Percentiles rank a stretch among this genome's conserved stretches.
phyloP scores from a whole-genome alignment of 1,140 invertebrate species.

The Pogonognathellus flavescens region DNA sequence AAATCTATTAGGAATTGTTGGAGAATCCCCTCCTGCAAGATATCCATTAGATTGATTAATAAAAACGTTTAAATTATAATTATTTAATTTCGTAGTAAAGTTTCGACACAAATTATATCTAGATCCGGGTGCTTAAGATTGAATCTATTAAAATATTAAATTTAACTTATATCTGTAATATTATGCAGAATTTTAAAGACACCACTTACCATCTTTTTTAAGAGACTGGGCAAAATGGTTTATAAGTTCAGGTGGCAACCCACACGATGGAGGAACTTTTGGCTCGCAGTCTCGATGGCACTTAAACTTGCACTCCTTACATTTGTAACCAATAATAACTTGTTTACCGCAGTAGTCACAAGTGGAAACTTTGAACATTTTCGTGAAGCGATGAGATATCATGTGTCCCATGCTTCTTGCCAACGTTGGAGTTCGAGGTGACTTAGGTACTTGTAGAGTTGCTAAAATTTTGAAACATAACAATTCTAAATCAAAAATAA shows the following conservation, averaged over 20 bases:
- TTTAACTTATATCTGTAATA: too few species aligned
- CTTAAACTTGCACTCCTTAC: constrained; percentile 96
- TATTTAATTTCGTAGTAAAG: too few species aligned
- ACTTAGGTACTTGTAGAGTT: constrained; percentile 79
- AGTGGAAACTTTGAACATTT: constrained; percentile 88
- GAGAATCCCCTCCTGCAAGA: constrained; percentile 28
- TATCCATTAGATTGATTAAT: neutral
- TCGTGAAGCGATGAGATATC: constrained; percentile 91
- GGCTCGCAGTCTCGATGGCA: constrained; percentile 92
- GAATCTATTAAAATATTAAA: too few species aligned
- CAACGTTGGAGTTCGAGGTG: constrained; percentile 78
- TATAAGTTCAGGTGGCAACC: constrained; percentile 85
- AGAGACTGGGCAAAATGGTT: constrained; percentile 75
- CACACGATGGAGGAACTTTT: constrained; percentile 92
- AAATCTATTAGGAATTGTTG: constrained; percentile 52
- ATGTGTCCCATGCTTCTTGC: constrained; percentile 87
- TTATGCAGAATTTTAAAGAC: too few species aligned
- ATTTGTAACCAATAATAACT: constrained; percentile 88
- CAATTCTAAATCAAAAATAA: too few species aligned
- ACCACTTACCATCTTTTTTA: constrained; percentile 60
- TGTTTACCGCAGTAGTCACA: constrained; percentile 93
- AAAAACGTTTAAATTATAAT: too few species aligned
- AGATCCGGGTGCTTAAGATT: too few species aligned
- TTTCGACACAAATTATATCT: too few species aligned
- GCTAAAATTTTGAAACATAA: constrained; percentile 65